Percentiles rank a stretch among this genome's conserved stretches.
These are phyloP conservation scores for Dione juno DNA, from an alignment of 2,888 invertebrate species.

Conservation along the genomic window DNA sequence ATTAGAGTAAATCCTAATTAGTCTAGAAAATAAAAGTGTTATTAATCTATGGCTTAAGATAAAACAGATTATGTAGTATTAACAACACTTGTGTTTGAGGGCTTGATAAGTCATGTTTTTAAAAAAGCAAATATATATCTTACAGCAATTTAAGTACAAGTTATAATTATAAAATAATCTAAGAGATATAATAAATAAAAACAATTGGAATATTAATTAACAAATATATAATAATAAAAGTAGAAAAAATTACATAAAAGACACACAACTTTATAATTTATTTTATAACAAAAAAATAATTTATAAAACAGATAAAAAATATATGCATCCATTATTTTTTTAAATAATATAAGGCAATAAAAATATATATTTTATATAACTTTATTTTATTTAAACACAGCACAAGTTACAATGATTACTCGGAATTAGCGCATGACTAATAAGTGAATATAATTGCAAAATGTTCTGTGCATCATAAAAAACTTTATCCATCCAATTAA, in stretches of 20 bases:
- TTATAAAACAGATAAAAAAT: no score
- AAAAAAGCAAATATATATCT: background rate
- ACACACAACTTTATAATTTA: no score
- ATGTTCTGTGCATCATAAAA: background rate
- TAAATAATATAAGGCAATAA: no score
- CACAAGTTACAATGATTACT: background rate
- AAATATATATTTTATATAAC: background rate
- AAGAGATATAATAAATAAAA: no score
- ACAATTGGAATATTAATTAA: no score
- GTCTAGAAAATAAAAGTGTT: constrained; percentile 31
- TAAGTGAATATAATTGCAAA: background rate
- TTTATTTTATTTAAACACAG: background rate
- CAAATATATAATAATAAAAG: no score
- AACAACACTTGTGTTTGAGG: constrained; percentile 10
- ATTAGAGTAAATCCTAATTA: constrained; percentile 36
- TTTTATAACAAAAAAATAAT: no score
- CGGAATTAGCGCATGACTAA: constrained; percentile 15
- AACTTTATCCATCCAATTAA: constrained; percentile 10
- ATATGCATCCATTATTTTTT: background rate
- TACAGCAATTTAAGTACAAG: background rate
- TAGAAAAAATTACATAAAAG: no score
- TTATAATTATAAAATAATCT: background rate
- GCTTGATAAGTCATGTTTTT: constrained; percentile 12
- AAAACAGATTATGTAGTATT: constrained; percentile 29
- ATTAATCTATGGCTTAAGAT: constrained; percentile 35